Evolutionary conservation across 2,113 vertebrate genomes (phyloP).

Genomic region (Chionodraco myersi): DNA sequence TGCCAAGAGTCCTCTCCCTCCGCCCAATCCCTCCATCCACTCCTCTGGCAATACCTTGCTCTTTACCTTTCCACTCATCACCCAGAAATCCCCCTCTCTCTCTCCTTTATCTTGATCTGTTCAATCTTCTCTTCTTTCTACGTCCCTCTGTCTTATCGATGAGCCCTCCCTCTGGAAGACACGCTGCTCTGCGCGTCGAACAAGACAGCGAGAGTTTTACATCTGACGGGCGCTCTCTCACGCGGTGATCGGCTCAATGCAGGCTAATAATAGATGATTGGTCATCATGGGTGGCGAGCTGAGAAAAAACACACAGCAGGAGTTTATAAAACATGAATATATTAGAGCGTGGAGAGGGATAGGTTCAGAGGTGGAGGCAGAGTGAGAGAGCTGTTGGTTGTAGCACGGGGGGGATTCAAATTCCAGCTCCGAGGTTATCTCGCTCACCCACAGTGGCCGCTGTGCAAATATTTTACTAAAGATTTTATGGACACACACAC

Average conservation of each 20-base stretch:
- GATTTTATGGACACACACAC: conserved; percentile 68
- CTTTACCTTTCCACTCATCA: conserved; percentile 38
- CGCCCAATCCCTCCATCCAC: conserved; percentile 45
- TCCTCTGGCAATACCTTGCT: conserved; percentile 50
- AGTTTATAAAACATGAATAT: conserved; percentile 47
- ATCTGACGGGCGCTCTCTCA: conserved; percentile 1
- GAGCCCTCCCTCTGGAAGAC: conserved; percentile 36
- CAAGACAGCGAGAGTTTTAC: conserved; percentile 28
- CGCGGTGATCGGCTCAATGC: conserved; percentile 25
- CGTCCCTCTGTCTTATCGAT: neutral
- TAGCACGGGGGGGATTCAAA: conserved; percentile 32
- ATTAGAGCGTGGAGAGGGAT: conserved; percentile 17
- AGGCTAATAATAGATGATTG: conserved; percentile 49
- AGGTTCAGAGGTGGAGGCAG: conserved; percentile 1
- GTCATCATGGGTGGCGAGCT: conserved; percentile 38
- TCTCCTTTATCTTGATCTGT: neutral
- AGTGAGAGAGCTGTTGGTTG: conserved; percentile 30
- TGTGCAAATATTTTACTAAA: conserved; percentile 80
- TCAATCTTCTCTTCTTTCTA: neutral
- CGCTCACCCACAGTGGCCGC: conserved; percentile 64
- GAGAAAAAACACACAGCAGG: conserved; percentile 27
- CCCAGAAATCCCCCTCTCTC: neutral
- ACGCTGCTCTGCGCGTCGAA: conserved; percentile 41
- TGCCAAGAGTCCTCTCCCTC: conserved; percentile 70
- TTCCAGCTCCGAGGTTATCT: conserved; percentile 72